Percentiles rank a stretch among this genome's conserved stretches.
phyloP scores from a whole-genome alignment of 2,797 vertebrate species.

The Iguana delicatissima region DNA sequence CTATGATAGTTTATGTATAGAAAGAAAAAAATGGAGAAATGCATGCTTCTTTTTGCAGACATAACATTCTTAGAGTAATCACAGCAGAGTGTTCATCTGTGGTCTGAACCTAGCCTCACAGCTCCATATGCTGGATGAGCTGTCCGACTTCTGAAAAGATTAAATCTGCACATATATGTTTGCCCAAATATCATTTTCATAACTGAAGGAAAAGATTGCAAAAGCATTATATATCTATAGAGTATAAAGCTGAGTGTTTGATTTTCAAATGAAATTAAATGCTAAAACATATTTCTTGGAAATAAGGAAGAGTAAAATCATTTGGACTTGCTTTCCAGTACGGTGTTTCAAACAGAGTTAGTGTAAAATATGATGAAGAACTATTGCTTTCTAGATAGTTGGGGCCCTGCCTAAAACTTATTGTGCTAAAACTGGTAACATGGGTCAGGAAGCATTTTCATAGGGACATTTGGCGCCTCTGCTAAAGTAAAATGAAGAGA shows the following conservation, averaged over 20 bases:
- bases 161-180: not conserved
- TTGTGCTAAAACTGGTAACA: not conserved
- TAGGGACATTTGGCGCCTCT: not conserved
- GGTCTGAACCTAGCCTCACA: not conserved
- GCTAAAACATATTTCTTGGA: not conserved
- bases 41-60: not conserved
- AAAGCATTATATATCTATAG: not conserved
- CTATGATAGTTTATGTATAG: not conserved
- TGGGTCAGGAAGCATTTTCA: not conserved
- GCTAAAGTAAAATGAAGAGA: not conserved
- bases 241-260: not conserved
- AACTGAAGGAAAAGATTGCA: not conserved
- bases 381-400: not conserved
- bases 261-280: not conserved
- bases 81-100: not conserved
- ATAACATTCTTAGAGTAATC: not conserved
- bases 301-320: not conserved
- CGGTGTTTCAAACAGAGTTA: not conserved
- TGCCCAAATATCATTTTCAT: not conserved
- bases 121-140: not conserved
- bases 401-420: no score
- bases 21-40: not conserved
- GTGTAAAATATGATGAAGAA: not conserved
- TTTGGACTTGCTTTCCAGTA: no score
- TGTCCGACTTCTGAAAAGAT: not conserved